Base-by-base conservation (phyloP, 2,888 invertebrate species). In the Conchocele bisecta region DNA sequence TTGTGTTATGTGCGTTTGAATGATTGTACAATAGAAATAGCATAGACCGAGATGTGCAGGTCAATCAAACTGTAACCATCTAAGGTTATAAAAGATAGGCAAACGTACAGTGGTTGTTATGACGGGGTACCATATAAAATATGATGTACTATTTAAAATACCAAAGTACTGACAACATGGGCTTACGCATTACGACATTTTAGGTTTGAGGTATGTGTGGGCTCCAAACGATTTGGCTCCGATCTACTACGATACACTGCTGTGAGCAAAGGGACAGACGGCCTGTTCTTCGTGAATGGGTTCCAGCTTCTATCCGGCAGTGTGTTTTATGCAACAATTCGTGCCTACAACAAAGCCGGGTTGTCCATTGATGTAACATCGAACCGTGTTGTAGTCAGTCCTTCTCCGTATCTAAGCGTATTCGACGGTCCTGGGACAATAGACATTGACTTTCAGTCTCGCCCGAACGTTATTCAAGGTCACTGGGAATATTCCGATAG, bases 401-500 rank as follows among this genome's bases (percentile, higher is more conserved):
- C 56, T 5, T 22, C 50, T 29, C 77, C 79, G 6, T 31, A 57
- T 11, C 35, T 82, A 7, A 31, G 15, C 1, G 81, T 82, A 4
- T 33, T n/a, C 5, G 81, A 81, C 56, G 81, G 81, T 6, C 11
- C 37, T 7, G 60, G 42, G 4, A 37, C 46, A 4, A 17, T 29
- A 5, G 78, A 78, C 53, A 22, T 33, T 9, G 76, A 83, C 51
- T 81, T 58, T 39, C 78, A 76, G 42, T 74, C 74, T 6, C 42
- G 64, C 22, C 51, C 75, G 20, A 68, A 68, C 41, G 39, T 65
- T 11, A 64, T 83, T 9, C 53, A 73, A 50, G 83, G 82, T 11
- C 39, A 54, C 20, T 83, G 82, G 83, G 41, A 64, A 29, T 83
- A 76, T 63, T 70, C 75, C 6, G 81, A 84, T 59, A 61, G 74